Evolutionary conservation across 2,888 invertebrate genomes (phyloP).

Genomic region (Carabus problematicus): DNA sequence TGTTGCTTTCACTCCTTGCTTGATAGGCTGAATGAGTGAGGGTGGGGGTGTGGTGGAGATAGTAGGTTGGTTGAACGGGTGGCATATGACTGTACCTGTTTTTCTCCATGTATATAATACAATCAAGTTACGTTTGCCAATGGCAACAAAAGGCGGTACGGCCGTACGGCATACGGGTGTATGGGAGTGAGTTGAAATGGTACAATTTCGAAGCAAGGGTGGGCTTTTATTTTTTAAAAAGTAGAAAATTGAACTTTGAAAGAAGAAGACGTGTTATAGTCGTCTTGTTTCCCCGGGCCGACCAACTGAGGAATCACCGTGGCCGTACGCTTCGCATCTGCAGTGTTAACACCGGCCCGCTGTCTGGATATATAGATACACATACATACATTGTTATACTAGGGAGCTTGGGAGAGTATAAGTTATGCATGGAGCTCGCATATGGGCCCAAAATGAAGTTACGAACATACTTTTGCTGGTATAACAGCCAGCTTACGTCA

Average conservation of each 20-base stretch:
- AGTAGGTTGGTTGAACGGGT: too few relatives aligned
- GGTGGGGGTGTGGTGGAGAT: too few relatives aligned
- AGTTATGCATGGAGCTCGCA: constrained; percentile 50
- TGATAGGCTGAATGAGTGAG: too few relatives aligned
- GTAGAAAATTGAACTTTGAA: constrained; percentile 34
- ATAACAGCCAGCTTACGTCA: background rate
- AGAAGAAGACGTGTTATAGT: constrained; percentile 29
- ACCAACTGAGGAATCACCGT: constrained; percentile 4
- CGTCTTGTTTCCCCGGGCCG: constrained; percentile 9
- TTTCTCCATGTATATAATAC: too few relatives aligned
- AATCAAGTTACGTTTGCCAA: too few relatives aligned
- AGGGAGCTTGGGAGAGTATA: constrained; percentile 43
- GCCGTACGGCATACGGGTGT: too few relatives aligned
- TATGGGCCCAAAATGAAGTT: constrained; percentile 51
- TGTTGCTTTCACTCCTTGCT: too few relatives aligned
- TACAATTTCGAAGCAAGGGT: background rate
- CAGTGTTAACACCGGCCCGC: constrained; percentile 13
- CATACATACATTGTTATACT: constrained; percentile 47
- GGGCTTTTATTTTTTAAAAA: constrained; percentile 16
- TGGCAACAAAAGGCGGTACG: too few relatives aligned
- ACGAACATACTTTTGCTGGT: constrained; percentile 42
- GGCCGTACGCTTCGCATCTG: background rate
- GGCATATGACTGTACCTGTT: too few relatives aligned
- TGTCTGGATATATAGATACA: constrained; percentile 20
- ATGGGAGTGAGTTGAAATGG: background rate